These are phyloP conservation scores for Phallusia fumigata DNA, from an alignment of 23 tunicate genomes.

Conservation along the genomic window DNA sequence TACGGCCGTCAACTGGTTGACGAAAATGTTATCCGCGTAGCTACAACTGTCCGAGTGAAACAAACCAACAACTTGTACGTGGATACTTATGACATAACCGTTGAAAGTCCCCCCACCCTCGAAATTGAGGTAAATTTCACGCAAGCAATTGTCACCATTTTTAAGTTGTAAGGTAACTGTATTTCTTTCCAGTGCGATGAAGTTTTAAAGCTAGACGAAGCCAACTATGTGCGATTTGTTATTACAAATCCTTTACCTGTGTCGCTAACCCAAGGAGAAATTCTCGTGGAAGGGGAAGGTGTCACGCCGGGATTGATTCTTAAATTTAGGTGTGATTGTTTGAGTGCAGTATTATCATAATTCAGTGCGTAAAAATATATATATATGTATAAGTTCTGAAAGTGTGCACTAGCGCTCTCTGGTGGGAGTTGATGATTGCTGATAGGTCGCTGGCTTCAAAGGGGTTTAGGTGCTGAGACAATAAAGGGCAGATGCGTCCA, in stretches of 20 bases:
- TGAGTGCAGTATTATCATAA: too few species aligned
- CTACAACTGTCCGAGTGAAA: constrained; percentile 27
- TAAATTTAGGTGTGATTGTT: not conserved
- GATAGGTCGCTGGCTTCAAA: too few species aligned
- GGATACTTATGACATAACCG: constrained; percentile 26
- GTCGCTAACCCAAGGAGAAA: constrained; percentile 37
- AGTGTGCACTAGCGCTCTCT: too few species aligned
- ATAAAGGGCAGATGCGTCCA: too few species aligned
- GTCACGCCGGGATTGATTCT: not conserved
- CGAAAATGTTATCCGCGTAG: constrained; percentile 33
- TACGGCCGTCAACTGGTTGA: constrained; percentile 56
- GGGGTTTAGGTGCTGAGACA: too few species aligned
- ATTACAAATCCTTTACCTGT: constrained; percentile 46
- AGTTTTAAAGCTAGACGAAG: not conserved
- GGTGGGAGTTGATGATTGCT: too few species aligned
- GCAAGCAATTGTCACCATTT: not conserved
- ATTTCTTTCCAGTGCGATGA: constrained; percentile 5
- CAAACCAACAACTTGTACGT: constrained; percentile 41
- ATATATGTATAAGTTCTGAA: too few species aligned
- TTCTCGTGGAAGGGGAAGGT: constrained; percentile 36
- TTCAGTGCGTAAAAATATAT: too few species aligned
- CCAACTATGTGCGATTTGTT: constrained; percentile 8
- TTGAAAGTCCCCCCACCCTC: constrained; percentile 17
- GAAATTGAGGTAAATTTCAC: not conserved
- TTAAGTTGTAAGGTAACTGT: not conserved